Conservation (phyloP, 2,888 invertebrate genomes). For the Lycocerus yunnanus region DNA sequence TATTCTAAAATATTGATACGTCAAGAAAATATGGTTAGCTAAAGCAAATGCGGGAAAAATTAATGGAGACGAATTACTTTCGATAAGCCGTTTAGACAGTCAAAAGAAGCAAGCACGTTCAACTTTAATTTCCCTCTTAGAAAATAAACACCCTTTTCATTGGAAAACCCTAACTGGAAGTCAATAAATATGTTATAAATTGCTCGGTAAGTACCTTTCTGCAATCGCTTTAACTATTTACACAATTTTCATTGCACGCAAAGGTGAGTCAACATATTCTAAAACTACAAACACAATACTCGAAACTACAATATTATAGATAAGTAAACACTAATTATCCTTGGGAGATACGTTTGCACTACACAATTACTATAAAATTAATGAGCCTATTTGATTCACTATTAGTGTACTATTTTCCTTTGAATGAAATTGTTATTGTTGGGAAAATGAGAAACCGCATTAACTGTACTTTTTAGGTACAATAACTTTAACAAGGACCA, state of each 20-base stretch:
- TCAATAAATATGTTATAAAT: neutral
- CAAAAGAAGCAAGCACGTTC: neutral
- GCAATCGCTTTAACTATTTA: neutral
- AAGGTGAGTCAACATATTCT: neutral
- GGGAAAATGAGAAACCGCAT: too few species aligned
- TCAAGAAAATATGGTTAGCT: too few species aligned
- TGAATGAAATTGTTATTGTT: too few species aligned
- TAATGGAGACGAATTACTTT: neutral
- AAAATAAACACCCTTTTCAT: neutral
- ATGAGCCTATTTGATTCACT: neutral
- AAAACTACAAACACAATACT: neutral
- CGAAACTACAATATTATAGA: neutral
- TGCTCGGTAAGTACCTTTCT: neutral
- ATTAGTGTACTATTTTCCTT: too few species aligned
- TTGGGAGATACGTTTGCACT: neutral
- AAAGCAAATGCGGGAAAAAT: neutral
- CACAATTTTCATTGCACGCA: neutral
- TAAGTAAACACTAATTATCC: neutral
- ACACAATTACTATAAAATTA: neutral
- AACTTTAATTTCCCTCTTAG: neutral
- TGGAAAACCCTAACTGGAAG: neutral
- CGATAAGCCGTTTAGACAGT: neutral
- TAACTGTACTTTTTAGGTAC: too few species aligned
- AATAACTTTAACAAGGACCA: too few species aligned
- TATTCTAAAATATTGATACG: neutral